Evolutionary conservation across 1,140 invertebrate genomes (phyloP).

Genomic region (Neuroterus valhalla): DNA sequence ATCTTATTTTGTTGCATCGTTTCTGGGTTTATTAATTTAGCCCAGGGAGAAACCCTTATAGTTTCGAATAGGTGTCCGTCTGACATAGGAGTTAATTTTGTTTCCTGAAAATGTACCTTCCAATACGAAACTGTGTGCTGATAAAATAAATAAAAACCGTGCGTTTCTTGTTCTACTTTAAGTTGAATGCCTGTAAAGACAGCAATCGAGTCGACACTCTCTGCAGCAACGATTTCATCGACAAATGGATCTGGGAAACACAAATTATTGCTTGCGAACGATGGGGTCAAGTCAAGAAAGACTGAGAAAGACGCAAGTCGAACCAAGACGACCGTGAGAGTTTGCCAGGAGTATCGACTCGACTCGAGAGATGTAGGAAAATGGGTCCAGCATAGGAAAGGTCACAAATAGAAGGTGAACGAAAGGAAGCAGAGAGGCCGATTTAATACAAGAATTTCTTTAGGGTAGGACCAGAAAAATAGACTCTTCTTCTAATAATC

Average conservation of each 20-base stretch:
- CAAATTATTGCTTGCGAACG: conserved; percentile 26
- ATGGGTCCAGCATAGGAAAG: conserved; percentile 52
- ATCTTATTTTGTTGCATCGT: no score
- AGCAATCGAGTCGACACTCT: conserved; percentile 27
- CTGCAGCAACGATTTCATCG: conserved; percentile 28
- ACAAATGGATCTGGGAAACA: conserved; percentile 26
- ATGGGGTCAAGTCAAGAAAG: conserved; percentile 37
- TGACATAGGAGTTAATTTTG: no score
- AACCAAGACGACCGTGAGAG: conserved; percentile 54
- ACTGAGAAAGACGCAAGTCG: conserved; percentile 44
- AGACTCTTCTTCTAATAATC: neutral
- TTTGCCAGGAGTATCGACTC: conserved; percentile 47
- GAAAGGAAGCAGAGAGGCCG: conserved; percentile 49
- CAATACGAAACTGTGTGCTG: no score
- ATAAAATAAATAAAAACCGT: neutral
- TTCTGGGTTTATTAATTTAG: no score
- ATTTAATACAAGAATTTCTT: conserved; percentile 17
- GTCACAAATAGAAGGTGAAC: conserved; percentile 57
- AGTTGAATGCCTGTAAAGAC: conserved; percentile 21
- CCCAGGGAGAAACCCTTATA: no score
- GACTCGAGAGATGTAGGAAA: conserved; percentile 50
- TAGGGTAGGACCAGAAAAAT: conserved; percentile 22
- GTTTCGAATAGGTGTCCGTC: no score
- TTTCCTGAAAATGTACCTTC: no score
- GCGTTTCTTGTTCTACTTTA: conserved; percentile 14